A percentile compares a stretch with the other conserved stretches of the same genome.
phyloP scores from a whole-genome alignment of 1,140 invertebrate species.

The Drosophila gunungcola region DNA sequence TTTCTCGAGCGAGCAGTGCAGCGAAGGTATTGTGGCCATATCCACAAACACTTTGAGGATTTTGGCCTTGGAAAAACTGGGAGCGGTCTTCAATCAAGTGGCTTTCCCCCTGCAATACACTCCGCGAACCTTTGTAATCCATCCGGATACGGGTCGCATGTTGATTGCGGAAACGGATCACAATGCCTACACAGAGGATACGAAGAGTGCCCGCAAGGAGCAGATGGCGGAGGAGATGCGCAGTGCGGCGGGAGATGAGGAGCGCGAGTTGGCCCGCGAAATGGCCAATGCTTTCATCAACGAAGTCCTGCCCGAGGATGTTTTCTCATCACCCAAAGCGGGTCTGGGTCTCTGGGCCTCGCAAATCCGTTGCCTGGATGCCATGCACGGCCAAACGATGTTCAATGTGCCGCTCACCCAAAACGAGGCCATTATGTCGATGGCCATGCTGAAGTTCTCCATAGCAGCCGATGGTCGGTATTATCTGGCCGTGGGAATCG shows the following conservation, averaged over 20 bases:
- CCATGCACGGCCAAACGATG: constrained; percentile 92
- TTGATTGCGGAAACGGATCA: constrained; percentile 99
- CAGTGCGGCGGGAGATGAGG: constrained; percentile 95
- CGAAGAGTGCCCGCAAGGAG: constrained; percentile 93
- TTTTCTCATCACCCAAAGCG: constrained; percentile 98
- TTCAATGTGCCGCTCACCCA: constrained; percentile 95
- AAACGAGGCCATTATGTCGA: constrained; percentile 95
- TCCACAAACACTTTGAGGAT: constrained; percentile 98
- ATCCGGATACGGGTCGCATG: constrained; percentile 96
- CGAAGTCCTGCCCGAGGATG: constrained; percentile 96
- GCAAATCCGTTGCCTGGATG: constrained; percentile 95
- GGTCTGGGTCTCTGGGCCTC: constrained; percentile 99
- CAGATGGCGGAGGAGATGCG: constrained; percentile 97
- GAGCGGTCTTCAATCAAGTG: constrained; percentile 99
- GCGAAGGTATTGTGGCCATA: constrained; percentile 99
- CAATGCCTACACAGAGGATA: constrained; percentile 99
- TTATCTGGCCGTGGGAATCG: constrained; percentile 90
- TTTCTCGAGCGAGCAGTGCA: constrained; percentile 96
- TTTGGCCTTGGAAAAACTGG: constrained; percentile 98
- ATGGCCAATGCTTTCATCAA: constrained; percentile 98
- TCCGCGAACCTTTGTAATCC: constrained; percentile 97
- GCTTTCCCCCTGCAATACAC: constrained; percentile 97
- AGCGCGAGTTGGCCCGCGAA: constrained; percentile 97
- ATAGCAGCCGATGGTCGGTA: constrained; percentile 77
- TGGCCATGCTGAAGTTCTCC: constrained; percentile 89